Conservation (phyloP, 1,140 invertebrate species). For the Drosophila insularis region DNA sequence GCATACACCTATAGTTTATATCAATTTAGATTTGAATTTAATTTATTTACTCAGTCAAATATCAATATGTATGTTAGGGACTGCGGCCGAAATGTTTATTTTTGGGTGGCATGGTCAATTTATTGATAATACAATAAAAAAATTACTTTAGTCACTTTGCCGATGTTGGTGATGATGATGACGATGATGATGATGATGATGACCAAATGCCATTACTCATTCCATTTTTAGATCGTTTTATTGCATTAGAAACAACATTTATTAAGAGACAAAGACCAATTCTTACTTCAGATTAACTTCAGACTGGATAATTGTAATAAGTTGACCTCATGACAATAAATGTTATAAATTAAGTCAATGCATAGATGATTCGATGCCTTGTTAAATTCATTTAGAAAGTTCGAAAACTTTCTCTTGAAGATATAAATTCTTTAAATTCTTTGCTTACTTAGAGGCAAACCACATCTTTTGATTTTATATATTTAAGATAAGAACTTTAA, state of each 20-base stretch:
- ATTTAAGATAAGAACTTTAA: too few species aligned
- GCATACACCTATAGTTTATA: slow-evolving; percentile 46
- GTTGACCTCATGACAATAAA: too few species aligned
- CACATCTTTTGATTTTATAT: too few species aligned
- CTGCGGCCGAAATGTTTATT: slow-evolving; percentile 46
- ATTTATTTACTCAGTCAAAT: slow-evolving; percentile 73
- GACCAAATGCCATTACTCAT: slow-evolving; percentile 14
- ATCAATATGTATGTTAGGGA: slow-evolving; percentile 28
- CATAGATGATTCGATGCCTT: too few species aligned
- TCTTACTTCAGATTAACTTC: too few species aligned
- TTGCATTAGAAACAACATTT: neutral
- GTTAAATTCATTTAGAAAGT: too few species aligned
- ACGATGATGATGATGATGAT: slow-evolving; percentile 41
- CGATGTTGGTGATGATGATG: neutral
- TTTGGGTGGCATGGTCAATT: slow-evolving; percentile 57
- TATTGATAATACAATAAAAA: slow-evolving; percentile 30
- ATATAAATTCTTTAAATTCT: too few species aligned
- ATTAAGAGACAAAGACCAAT: too few species aligned
- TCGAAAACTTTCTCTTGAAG: too few species aligned
- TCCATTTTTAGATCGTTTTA: neutral
- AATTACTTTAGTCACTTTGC: slow-evolving; percentile 52
- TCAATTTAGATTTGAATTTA: slow-evolving; percentile 80
- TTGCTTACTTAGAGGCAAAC: too few species aligned
- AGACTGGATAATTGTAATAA: too few species aligned
- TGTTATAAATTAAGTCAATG: too few species aligned